Evolutionary conservation across 2,113 vertebrate species (phyloP).

Genomic region (Paralichthys olivaceus): DNA sequence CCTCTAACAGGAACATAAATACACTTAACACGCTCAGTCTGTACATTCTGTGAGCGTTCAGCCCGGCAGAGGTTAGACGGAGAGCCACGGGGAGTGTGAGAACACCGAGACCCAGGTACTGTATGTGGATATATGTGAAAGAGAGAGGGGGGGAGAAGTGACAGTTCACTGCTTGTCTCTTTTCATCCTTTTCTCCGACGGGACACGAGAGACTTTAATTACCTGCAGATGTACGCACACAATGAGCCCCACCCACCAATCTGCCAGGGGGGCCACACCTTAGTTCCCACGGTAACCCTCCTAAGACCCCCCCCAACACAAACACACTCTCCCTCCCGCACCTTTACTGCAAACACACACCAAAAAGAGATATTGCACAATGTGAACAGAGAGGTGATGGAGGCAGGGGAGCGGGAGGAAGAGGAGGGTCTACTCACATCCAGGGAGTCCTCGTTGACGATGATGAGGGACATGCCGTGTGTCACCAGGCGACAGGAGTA

Average conservation of each 20-base stretch:
- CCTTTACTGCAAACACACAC: conserved; percentile 15
- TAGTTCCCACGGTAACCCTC: conserved; percentile 72
- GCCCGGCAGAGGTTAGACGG: not conserved
- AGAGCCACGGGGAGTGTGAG: not conserved
- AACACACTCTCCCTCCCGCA: conserved; percentile 5
- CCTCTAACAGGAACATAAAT: not conserved
- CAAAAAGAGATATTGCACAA: conserved; percentile 7
- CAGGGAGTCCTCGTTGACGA: conserved; percentile 96
- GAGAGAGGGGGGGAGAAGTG: conserved; percentile 21
- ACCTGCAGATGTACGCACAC: conserved; percentile 78
- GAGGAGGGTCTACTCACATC: conserved; percentile 88
- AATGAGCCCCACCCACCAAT: conserved; percentile 77
- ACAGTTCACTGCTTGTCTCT: conserved; percentile 48
- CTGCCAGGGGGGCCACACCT: conserved; percentile 66
- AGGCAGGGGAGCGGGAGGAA: not conserved
- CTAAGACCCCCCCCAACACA: conserved; percentile 33
- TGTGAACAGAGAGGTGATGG: not conserved
- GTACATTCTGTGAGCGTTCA: conserved; percentile 12
- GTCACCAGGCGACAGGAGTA: conserved; percentile 95
- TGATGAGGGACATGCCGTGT: conserved; percentile 96
- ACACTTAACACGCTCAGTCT: conserved; percentile 1
- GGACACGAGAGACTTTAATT: conserved; percentile 85
- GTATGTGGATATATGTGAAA: conserved; percentile 15
- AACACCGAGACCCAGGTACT: not conserved
- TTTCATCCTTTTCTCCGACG: conserved; percentile 74